These are phyloP conservation scores for Stylophora pistillata DNA, from an alignment of 64 coral and sea anemone species.

Conservation along the genomic window DNA sequence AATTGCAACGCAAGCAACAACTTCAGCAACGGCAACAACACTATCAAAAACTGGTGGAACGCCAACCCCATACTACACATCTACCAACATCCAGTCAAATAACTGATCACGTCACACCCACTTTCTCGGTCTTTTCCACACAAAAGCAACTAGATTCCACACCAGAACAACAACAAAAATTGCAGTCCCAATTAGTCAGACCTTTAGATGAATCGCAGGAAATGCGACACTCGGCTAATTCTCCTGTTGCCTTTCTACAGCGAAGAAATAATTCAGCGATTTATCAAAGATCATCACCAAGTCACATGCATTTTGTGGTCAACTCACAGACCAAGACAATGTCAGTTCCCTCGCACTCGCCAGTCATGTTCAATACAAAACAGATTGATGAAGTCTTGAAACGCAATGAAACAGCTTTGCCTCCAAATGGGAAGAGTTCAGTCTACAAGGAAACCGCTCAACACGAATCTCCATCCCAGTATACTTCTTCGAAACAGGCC, in stretches of 20 bases:
- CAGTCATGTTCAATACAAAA: neutral
- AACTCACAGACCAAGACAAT: neutral
- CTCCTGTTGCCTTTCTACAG: neutral
- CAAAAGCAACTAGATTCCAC: neutral
- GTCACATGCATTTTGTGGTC: neutral
- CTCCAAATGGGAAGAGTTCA: neutral
- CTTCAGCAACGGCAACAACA: conserved; percentile 4
- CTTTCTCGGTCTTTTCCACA: neutral
- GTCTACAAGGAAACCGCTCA: neutral
- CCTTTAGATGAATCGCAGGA: neutral
- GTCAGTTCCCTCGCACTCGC: neutral
- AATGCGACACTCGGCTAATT: neutral
- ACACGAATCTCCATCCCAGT: neutral
- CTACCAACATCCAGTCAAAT: neutral
- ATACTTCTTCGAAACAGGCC: neutral
- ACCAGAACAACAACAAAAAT: neutral
- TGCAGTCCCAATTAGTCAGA: neutral
- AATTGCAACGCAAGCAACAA: conserved; percentile 21
- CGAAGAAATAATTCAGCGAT: neutral
- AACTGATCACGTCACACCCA: neutral
- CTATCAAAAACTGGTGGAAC: neutral
- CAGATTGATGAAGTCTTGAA: neutral
- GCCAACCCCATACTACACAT: neutral
- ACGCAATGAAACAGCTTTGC: no score
- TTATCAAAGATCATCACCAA: neutral